Base-by-base conservation (phyloP, 23 tunicate genomes). In the Corella eumyota region DNA sequence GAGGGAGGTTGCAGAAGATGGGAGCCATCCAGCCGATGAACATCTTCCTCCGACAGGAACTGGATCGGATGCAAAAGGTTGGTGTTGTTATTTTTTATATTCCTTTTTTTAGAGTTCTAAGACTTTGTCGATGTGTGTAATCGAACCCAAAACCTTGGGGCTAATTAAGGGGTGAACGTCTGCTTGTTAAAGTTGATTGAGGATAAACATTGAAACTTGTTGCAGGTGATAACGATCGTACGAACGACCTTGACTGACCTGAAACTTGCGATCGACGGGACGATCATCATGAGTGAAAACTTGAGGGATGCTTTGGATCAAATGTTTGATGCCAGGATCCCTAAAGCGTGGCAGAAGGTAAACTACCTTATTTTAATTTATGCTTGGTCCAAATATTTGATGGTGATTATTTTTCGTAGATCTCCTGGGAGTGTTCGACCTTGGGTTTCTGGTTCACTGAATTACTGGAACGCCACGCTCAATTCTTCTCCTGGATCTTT, bases 391-490 rank as follows among this genome's bases (percentile, higher is more conserved):
- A 15, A 9, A 40, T 40, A 40, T 15, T 40, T 40, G 15, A 40
- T 40, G 13, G 15, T 40, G 48, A 40, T 11, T 9, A 40, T 60
- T 33, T 34, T 60, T 2, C 28, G 6, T 32, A 84, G 88, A 68
- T 93, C 19, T 93, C 99, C 3, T 93, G 99, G 99, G 91, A 93
- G 54, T 61, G 78, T 30, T 77, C 95, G 0, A 77, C 99, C 17
- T 83, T 93, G 25, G 99, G 99, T 21, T 93, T 93, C 67, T 93
- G 99, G 99, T 93, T 93, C 75, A 93, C 99, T 22, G 99, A 93
- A 46, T 72, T 93, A 15, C 47, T 93, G 67, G 99, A 93, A 34
- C 54, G 99, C 13, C 90, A 93, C 83, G 34, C 80, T 38, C 99
- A 93, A 62, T 77, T 93, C 69, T 68, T 61, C 58, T 45, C 68